Conservation (phyloP, 92 coral and sea anemone species). For the Metridium senile region DNA sequence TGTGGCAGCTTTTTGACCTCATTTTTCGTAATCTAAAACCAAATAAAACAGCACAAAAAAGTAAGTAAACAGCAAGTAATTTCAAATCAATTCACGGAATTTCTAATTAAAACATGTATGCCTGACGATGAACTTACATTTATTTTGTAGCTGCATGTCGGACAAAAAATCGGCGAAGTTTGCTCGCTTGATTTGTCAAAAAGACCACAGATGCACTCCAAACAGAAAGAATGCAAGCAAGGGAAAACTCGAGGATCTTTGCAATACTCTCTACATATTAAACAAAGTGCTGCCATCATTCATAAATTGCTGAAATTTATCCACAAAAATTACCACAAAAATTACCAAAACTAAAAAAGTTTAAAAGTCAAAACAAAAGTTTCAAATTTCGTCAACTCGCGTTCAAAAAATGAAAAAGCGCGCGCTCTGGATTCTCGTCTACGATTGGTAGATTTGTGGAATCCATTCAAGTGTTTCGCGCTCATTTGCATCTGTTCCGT, state of each 20-base stretch:
- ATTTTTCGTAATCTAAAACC: constrained; percentile 19
- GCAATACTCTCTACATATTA: constrained; percentile 4
- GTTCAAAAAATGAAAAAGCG: not conserved
- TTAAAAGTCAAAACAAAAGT: not conserved
- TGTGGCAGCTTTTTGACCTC: constrained; percentile 26
- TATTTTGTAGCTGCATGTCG: constrained; percentile 27
- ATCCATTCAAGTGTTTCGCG: not conserved
- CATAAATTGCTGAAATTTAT: too few relatives aligned
- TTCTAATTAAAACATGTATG: too few relatives aligned
- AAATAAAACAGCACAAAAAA: not conserved
- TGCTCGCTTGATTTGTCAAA: not conserved
- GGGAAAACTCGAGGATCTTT: constrained; percentile 39
- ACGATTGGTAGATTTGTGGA: not conserved
- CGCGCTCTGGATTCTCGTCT: not conserved
- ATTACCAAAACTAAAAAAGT: too few relatives aligned
- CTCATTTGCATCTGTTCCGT: not conserved
- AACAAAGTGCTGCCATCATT: constrained; percentile 41
- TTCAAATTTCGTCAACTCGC: constrained; percentile 9
- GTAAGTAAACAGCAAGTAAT: not conserved
- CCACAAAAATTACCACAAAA: not conserved
- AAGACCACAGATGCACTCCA: constrained; percentile 19
- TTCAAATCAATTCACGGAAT: not conserved
- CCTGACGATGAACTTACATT: constrained; percentile 22
- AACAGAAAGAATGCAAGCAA: constrained; percentile 40
- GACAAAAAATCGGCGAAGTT: constrained; percentile 8